Conservation (phyloP, 2,113 vertebrate species). For the Laticauda laticaudata region DNA sequence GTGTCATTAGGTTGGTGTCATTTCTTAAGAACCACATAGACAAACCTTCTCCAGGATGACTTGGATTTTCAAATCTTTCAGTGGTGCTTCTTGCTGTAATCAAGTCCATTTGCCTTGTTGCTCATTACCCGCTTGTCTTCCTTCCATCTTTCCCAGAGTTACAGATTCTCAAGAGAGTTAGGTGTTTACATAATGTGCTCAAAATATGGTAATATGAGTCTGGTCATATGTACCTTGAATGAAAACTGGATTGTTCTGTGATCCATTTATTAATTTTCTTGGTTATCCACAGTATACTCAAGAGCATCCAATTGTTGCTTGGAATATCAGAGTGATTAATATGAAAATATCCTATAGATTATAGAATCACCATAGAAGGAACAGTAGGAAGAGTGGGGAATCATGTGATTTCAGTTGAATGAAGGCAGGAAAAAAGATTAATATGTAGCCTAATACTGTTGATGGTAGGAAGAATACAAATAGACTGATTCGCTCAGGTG, state of each 20-base stretch:
- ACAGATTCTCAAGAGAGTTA: not conserved
- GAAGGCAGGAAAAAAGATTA: not conserved
- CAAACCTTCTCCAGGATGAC: not conserved
- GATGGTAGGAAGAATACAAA: not conserved
- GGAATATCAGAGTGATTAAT: not conserved
- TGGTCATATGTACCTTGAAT: not conserved
- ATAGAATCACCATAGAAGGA: not conserved
- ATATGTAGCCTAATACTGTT: not conserved
- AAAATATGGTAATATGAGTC: not conserved
- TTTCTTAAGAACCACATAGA: not conserved
- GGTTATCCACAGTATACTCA: not conserved
- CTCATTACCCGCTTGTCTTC: not conserved
- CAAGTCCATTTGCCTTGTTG: not conserved
- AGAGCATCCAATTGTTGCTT: not conserved
- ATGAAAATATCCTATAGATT: not conserved
- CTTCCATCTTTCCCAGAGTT: not conserved
- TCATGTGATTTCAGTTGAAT: not conserved
- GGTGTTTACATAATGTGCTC: not conserved
- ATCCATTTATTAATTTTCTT: not conserved
- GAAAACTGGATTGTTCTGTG: not conserved
- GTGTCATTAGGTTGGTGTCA: not conserved
- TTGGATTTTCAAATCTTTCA: not conserved
- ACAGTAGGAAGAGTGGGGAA: not conserved
- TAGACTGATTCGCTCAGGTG: not conserved
- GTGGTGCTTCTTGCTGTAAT: not conserved